These are phyloP conservation scores for Erebia aethiops DNA, from an alignment of 2,888 invertebrate genomes.

Conservation along the genomic window DNA sequence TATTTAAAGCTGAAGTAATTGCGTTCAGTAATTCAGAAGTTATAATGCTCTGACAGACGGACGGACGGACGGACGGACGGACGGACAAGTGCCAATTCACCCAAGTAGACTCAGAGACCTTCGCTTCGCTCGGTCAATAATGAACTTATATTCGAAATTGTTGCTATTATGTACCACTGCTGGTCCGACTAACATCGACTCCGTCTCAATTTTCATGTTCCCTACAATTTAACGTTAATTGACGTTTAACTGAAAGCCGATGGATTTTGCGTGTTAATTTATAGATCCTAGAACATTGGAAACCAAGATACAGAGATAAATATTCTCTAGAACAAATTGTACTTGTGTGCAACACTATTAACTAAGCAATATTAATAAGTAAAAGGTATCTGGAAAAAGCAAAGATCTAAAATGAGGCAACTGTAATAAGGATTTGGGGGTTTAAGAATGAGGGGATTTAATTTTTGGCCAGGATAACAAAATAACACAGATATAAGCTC, in stretches of 20 bases:
- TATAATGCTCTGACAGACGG: no score
- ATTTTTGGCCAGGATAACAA: background rate
- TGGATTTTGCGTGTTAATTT: constrained; percentile 72
- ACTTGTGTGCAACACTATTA: background rate
- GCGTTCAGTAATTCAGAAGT: no score
- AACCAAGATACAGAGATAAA: constrained; percentile 36
- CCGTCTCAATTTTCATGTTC: constrained; percentile 48
- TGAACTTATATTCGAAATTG: constrained; percentile 25
- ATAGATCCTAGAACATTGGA: constrained; percentile 67
- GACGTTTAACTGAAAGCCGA: constrained; percentile 71
- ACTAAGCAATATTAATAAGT: constrained; percentile 7
- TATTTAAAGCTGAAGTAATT: no score
- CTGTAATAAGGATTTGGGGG: background rate
- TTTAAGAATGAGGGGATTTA: background rate
- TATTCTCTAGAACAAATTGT: background rate
- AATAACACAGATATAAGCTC: no score
- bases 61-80: no score
- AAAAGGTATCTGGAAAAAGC: background rate
- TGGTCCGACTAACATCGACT: constrained; percentile 41
- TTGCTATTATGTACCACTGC: constrained; percentile 29
- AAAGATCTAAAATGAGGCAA: background rate
- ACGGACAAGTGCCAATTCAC: no score
- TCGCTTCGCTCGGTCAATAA: no score
- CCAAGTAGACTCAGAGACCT: no score
- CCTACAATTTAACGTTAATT: constrained; percentile 66